phyloP scores from a whole-genome alignment of 2,113 vertebrate genomes.

The Lathamus discolor region DNA sequence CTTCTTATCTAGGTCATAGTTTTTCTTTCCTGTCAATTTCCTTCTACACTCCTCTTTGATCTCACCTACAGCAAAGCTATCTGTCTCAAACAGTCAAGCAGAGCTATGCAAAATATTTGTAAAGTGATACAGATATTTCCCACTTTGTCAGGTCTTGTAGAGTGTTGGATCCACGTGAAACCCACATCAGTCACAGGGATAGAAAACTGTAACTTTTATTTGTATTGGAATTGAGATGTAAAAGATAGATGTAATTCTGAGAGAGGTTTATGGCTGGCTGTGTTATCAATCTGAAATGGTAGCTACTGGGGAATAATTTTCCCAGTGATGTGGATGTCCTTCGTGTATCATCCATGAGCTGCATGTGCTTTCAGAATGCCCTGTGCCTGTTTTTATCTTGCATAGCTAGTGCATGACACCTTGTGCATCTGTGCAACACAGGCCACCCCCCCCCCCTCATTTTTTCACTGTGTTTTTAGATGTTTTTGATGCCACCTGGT shows the following conservation, averaged over 20 bases:
- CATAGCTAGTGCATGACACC: background rate
- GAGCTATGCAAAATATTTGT: background rate
- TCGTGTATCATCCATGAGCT: background rate
- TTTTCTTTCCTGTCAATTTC: conserved; percentile 16
- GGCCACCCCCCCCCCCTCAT: background rate
- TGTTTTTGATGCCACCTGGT: background rate
- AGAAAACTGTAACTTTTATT: background rate
- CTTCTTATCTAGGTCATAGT: background rate
- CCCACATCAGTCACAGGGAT: background rate
- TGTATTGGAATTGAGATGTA: background rate
- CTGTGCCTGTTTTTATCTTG: background rate
- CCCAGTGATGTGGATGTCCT: background rate
- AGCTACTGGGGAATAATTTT: background rate
- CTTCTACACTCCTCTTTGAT: background rate
- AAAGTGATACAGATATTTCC: background rate
- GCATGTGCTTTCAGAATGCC: background rate
- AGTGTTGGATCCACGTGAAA: background rate
- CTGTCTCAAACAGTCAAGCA: background rate
- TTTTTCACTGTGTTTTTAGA: background rate
- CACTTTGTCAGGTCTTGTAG: background rate
- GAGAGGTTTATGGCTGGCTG: background rate
- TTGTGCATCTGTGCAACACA: background rate
- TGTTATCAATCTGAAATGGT: background rate
- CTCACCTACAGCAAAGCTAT: background rate
- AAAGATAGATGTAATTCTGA: background rate